These are phyloP conservation scores for Meiosimyza platycephala DNA, from an alignment of 2,888 invertebrate genomes.

Conservation along the genomic window DNA sequence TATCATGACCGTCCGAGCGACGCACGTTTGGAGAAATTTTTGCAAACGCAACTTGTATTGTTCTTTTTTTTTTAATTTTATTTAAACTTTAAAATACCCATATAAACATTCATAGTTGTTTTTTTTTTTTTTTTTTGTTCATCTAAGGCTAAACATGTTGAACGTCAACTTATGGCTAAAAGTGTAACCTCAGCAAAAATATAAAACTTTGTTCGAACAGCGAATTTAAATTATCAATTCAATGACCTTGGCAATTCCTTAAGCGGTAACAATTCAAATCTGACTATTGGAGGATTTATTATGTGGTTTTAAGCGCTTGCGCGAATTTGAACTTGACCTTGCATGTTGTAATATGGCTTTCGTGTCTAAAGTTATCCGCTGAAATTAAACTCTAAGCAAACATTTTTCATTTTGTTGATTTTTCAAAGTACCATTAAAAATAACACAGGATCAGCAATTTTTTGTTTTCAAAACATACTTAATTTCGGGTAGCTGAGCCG, in stretches of 20 bases:
- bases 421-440: no score
- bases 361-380: no score
- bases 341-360: neutral
- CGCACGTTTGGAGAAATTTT: conserved; percentile 15
- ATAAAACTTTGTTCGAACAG: no score
- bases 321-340: neutral
- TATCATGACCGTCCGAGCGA: neutral
- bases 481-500: no score
- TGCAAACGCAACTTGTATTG: neutral
- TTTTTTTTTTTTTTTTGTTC: neutral
- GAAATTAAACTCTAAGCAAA: no score
- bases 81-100: neutral
- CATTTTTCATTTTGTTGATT: no score
- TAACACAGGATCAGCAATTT: no score
- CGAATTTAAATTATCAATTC: neutral
- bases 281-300: neutral
- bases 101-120: neutral
- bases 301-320: neutral
- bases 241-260: conserved; percentile 15
- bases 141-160: no score
- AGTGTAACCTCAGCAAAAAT: no score
- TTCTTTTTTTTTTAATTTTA: no score
- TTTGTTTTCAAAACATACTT: no score
- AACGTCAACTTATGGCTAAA: no score
- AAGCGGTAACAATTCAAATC: neutral